Evolutionary conservation across 2,797 vertebrate genomes (phyloP).

Genomic region (Sternotherus odoratus): DNA sequence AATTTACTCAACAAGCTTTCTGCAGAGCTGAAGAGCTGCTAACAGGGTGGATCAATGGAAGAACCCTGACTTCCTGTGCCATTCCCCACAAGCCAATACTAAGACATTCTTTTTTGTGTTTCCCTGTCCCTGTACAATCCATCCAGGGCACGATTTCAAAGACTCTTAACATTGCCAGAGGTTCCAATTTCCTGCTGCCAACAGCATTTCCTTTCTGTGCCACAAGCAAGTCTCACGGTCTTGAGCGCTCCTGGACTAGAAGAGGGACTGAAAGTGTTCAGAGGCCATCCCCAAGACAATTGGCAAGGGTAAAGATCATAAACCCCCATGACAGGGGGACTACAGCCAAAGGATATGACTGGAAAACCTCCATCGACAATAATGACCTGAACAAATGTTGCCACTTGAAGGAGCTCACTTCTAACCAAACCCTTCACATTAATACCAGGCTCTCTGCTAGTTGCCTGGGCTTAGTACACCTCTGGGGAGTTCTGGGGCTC

Average conservation of each 20-base stretch:
- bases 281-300: background rate
- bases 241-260: background rate
- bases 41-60: background rate
- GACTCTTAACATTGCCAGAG: background rate
- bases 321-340: background rate
- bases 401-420: background rate
- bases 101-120: background rate
- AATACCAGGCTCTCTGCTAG: background rate
- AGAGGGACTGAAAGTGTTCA: background rate
- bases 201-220: background rate
- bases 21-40: background rate
- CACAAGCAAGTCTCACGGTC: background rate
- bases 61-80: background rate
- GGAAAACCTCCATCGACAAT: background rate
- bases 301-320: background rate
- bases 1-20: background rate
- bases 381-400: background rate
- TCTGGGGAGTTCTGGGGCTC: background rate
- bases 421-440: background rate
- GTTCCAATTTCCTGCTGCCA: background rate
- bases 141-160: background rate
- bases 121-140: background rate
- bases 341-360: background rate
- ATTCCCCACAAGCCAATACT: constrained; percentile 6
- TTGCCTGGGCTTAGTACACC: background rate